Conservation (phyloP, 2,797 vertebrate species). For the Lophius americanus region DNA sequence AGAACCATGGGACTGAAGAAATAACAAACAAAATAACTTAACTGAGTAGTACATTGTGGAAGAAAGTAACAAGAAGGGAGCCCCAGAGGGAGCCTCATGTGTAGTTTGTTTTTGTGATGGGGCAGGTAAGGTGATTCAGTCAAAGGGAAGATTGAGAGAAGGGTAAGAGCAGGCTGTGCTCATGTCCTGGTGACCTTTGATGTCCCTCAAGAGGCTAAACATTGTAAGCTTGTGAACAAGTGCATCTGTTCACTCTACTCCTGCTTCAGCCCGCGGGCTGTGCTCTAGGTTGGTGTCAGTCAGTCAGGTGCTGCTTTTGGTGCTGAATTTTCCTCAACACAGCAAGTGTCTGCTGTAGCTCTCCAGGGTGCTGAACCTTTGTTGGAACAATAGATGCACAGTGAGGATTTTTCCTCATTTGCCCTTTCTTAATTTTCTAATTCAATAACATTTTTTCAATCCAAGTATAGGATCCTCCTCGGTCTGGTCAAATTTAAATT, state of each 20-base stretch:
- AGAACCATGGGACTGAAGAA: conserved; percentile 8
- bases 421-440: background rate
- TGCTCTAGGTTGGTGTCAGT: conserved; percentile 12
- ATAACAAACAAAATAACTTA: conserved; percentile 44
- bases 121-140: conserved; percentile 30
- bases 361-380: conserved; percentile 52
- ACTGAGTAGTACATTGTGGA: conserved; percentile 30
- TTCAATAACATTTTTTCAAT: conserved; percentile 1
- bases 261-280: conserved; percentile 11
- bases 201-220: conserved; percentile 16
- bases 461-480: background rate
- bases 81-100: conserved; percentile 4
- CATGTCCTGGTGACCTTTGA: conserved; percentile 17
- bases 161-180: conserved; percentile 9
- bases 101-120: conserved; percentile 8
- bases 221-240: background rate
- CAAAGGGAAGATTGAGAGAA: conserved; percentile 14
- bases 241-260: background rate
- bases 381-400: too few species aligned
- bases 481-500: background rate
- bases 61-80: conserved; percentile 27
- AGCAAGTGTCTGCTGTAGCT: conserved; percentile 27
- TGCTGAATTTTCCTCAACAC: conserved; percentile 12
- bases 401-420: too few species aligned
- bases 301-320: conserved; percentile 9